A percentile compares a stretch with the other conserved stretches of the same genome.
Conservation (phyloP, 2,888 invertebrate genomes). For the Microctonus hyperodae region DNA sequence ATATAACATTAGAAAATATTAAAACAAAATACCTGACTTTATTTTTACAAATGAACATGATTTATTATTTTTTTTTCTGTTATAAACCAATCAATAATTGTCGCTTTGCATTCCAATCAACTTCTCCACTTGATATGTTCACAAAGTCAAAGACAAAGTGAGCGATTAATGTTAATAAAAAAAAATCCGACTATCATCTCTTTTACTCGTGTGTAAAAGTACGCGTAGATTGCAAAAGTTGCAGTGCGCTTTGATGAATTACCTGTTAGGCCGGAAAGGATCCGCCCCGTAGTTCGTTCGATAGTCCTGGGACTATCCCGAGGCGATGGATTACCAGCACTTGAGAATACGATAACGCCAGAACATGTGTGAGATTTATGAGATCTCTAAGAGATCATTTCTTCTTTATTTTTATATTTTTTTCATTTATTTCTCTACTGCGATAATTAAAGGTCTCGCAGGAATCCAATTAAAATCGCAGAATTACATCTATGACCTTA, state of each 20-base stretch:
- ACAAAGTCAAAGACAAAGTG: not conserved
- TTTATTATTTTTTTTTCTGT: no score
- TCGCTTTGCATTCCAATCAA: not conserved
- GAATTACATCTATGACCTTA: conserved; percentile 7
- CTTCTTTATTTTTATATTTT: not conserved
- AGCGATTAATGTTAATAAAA: not conserved
- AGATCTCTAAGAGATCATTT: conserved; percentile 7
- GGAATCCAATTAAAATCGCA: conserved; percentile 8
- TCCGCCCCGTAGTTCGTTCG: conserved; percentile 26
- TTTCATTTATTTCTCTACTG: not conserved
- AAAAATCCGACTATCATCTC: not conserved
- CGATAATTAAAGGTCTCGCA: conserved; percentile 14
- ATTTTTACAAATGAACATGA: no score
- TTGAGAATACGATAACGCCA: conserved; percentile 24
- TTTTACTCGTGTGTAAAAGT: not conserved
- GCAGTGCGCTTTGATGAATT: conserved; percentile 12
- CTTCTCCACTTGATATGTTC: not conserved
- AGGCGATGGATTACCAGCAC: conserved; percentile 25
- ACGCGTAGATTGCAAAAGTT: conserved; percentile 5
- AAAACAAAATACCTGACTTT: no score
- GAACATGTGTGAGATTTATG: conserved; percentile 18
- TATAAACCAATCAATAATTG: not conserved
- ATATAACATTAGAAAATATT: not conserved
- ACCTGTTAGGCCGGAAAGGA: conserved; percentile 23
- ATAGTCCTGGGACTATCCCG: conserved; percentile 33